Evolutionary conservation across 1,140 invertebrate species (phyloP), one percentile per base, ranked within the genome.

Genomic region (Lithobius niger): DNA sequence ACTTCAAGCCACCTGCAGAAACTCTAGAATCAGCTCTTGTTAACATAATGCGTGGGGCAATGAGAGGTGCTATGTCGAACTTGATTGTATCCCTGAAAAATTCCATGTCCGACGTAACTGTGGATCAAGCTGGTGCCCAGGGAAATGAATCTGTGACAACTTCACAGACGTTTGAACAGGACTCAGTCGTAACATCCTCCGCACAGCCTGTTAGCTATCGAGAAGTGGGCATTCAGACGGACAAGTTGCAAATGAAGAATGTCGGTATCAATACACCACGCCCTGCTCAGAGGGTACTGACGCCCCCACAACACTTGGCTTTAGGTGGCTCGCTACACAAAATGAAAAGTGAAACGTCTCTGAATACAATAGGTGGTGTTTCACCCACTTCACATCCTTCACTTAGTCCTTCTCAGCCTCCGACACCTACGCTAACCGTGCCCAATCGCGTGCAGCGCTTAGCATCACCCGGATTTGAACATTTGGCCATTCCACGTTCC

Each of bases 301-400:
- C 13, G 6, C 27, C 18, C 6, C 3, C 31, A 10, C 45, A 48
- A 19, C 27, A 52, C 10, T 4, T n/a, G 26, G 10, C n/a, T 4
- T 42, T n/a, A 22, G 10, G 4, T 4, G 25, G 10, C 4, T 40
- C 18, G 21, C 22, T 53, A 16, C 18, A 10, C 3, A 55, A 48
- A 24, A 49, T 40, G 24, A 55, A 55, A 24, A 55, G 54, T 42
- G 54, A 55, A 24, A 49, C 44, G 3, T 27, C 6, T 3, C 18
- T 55, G n/a, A 48, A 55, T 21, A 4, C 10, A 10, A 18, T 54
- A 4, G 53, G 53, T 4, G n/a, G n/a, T n/a, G n/a, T n/a, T n/a
- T n/a, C n/a, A n/a, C n/a, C n/a, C n/a, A n/a, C n/a, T n/a, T n/a
- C n/a, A n/a, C n/a, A n/a, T n/a, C n/a, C n/a, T n/a, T n/a, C n/a